Evolutionary conservation across 1,140 invertebrate genomes (phyloP).

Genomic region (Tetramorium parvispinum): DNA sequence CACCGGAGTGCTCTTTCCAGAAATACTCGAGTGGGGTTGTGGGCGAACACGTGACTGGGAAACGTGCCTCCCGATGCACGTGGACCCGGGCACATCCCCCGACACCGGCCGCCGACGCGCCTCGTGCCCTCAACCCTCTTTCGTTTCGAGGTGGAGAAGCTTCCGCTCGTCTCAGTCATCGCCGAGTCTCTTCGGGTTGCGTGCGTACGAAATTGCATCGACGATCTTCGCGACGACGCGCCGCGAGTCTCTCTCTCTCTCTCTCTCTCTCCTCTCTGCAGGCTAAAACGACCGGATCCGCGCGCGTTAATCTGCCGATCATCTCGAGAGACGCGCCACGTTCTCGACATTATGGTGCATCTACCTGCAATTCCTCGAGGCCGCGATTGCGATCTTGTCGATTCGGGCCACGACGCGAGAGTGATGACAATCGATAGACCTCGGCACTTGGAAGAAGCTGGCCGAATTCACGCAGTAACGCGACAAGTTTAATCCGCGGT

Average conservation of each 20-base stretch:
- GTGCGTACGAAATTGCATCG: slow-evolving; percentile 56
- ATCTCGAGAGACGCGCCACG: background rate
- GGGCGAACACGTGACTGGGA: slow-evolving; percentile 78
- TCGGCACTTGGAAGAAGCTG: background rate
- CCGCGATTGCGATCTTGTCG: background rate
- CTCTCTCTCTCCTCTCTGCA: background rate
- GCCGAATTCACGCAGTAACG: background rate
- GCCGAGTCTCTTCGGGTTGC: slow-evolving; percentile 65
- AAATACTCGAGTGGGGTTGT: slow-evolving; percentile 34
- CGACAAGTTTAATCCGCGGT: slow-evolving; percentile 23
- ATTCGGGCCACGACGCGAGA: background rate
- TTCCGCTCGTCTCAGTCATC: slow-evolving; percentile 72
- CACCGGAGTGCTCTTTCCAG: slow-evolving; percentile 28
- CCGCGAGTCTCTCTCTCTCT: background rate
- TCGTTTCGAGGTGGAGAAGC: slow-evolving; percentile 66
- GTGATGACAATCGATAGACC: slow-evolving; percentile 39
- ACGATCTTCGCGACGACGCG: slow-evolving; percentile 15
- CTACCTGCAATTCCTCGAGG: background rate
- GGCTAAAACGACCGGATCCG: background rate
- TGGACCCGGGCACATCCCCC: slow-evolving; percentile 72
- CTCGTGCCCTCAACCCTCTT: slow-evolving; percentile 73
- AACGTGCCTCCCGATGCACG: slow-evolving; percentile 82
- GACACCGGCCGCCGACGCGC: slow-evolving; percentile 53
- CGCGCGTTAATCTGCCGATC: background rate
- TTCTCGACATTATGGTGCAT: background rate